These are phyloP conservation scores for Microtus montanus DNA, from an alignment of 2,113 vertebrate genomes.

Conservation along the genomic window DNA sequence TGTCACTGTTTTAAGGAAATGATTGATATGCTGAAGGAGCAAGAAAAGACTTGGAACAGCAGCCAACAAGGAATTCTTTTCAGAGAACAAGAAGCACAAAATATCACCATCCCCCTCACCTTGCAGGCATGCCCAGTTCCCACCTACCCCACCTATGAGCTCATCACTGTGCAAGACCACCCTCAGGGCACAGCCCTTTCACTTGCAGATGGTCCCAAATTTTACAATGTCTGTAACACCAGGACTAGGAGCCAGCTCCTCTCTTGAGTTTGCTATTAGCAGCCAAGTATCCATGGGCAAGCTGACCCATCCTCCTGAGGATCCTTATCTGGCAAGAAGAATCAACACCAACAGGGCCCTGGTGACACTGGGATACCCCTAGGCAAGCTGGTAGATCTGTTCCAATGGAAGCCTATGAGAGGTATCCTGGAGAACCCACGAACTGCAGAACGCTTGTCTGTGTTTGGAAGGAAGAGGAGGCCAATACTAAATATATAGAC, in stretches of 20 bases:
- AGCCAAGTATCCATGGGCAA: not conserved
- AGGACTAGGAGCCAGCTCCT: not conserved
- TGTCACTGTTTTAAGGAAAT: conserved; percentile 68
- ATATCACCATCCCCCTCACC: not conserved
- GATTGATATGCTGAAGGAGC: conserved; percentile 23
- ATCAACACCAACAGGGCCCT: not conserved
- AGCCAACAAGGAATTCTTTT: conserved; percentile 68
- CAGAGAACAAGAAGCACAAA: not conserved
- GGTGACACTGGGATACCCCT: not conserved
- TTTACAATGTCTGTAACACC: not conserved
- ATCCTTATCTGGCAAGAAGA: not conserved
- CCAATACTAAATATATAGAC: not conserved
- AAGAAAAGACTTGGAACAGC: conserved; percentile 2
- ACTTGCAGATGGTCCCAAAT: not conserved
- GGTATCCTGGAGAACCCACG: not conserved
- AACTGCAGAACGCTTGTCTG: not conserved
- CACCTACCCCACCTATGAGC: not conserved
- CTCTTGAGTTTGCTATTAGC: not conserved
- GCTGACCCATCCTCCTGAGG: not conserved
- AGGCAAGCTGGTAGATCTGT: not conserved
- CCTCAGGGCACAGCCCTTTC: not conserved
- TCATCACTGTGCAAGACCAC: conserved; percentile 20
- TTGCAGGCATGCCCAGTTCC: not conserved
- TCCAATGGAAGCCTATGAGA: not conserved
- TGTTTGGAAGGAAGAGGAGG: not conserved